A percentile compares a stretch with the other conserved stretches of the same genome.
Conservation (phyloP, 2,797 vertebrate species). For the Petrocephalus schoutedeni region DNA sequence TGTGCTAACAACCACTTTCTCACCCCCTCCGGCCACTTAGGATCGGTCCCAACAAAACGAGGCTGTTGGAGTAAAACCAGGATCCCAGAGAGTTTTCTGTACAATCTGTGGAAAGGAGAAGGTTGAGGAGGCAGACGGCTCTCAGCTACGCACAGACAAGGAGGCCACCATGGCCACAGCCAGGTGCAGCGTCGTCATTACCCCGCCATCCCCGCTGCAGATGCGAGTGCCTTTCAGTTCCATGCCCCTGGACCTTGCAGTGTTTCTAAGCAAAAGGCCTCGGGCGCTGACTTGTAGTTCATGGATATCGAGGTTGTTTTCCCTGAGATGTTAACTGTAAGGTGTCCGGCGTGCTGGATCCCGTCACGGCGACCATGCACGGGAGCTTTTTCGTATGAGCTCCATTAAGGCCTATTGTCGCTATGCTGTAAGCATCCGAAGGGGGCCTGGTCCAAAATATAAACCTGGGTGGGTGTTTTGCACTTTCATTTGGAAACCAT, state of each 20-base stretch:
- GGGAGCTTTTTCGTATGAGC: background rate
- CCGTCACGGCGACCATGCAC: background rate
- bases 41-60: background rate
- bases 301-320: background rate
- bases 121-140: background rate
- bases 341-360: background rate
- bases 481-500: background rate
- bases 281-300: background rate
- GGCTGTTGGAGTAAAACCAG: background rate
- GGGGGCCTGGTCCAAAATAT: background rate
- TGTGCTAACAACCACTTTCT: background rate
- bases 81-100: slow-evolving; percentile 15
- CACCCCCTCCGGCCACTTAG: background rate
- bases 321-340: background rate
- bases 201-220: slow-evolving; percentile 30
- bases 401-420: background rate
- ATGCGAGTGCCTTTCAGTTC: slow-evolving; percentile 28
- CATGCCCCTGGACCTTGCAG: slow-evolving; percentile 47
- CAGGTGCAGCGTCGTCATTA: slow-evolving; percentile 61
- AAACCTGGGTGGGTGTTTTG: background rate
- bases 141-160: slow-evolving; percentile 1
- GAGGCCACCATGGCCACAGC: slow-evolving; percentile 28
- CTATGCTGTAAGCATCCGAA: background rate
- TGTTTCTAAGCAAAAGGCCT: background rate
- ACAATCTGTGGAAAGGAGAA: background rate